These are phyloP conservation scores for Hydropsyche betteni DNA, from an alignment of 2,888 invertebrate genomes.

Conservation along the genomic window DNA sequence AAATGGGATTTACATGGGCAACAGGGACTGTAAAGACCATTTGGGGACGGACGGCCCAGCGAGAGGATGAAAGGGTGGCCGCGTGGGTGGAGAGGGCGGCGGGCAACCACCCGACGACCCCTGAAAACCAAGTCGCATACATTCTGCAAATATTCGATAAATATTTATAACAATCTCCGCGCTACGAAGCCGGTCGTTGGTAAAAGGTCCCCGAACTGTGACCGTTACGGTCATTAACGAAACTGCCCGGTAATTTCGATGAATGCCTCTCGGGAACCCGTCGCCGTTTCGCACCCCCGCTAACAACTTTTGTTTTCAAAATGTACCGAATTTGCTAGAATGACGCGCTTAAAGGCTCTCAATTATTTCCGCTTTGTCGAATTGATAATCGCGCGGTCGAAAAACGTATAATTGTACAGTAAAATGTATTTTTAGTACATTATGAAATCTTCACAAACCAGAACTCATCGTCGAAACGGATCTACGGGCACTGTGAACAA, in stretches of 20 bases:
- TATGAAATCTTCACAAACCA: slow-evolving; percentile 39
- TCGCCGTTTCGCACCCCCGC: not conserved
- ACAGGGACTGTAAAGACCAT: slow-evolving; percentile 28
- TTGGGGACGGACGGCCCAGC: not conserved
- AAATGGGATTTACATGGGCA: slow-evolving; percentile 75
- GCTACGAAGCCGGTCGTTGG: too few relatives aligned
- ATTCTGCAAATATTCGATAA: too few relatives aligned
- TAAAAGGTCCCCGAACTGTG: slow-evolving; percentile 11
- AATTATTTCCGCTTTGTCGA: too few relatives aligned
- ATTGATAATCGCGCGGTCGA: too few relatives aligned
- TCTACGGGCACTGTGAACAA: not conserved
- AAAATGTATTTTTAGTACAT: slow-evolving; percentile 9
- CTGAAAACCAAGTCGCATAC: too few relatives aligned
- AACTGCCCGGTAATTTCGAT: slow-evolving; percentile 32
- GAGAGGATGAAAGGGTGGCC: too few relatives aligned
- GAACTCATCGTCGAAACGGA: not conserved
- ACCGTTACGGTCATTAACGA: slow-evolving; percentile 34
- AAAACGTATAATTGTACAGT: too few relatives aligned
- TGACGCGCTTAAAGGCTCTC: too few relatives aligned
- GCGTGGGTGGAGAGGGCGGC: not conserved
- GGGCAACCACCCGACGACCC: not conserved
- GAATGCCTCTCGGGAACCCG: slow-evolving; percentile 20
- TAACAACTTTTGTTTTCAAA: not conserved
- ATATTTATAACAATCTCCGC: too few relatives aligned
- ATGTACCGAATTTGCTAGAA: slow-evolving; percentile 40